phyloP scores from a whole-genome alignment of 1,140 invertebrate species.

The Frieseomelitta varia region DNA sequence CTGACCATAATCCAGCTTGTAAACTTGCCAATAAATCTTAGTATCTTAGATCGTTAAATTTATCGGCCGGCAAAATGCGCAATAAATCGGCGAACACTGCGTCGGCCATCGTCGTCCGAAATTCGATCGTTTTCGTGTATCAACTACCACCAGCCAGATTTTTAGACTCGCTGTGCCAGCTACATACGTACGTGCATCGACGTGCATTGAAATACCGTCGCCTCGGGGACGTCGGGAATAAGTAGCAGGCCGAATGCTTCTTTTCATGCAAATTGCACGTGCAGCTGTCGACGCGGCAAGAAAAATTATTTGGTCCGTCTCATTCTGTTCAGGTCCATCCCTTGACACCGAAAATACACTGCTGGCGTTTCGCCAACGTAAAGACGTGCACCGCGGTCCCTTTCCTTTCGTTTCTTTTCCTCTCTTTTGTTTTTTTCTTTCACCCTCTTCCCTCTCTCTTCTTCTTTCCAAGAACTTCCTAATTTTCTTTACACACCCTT shows the following conservation, averaged over 20 bases:
- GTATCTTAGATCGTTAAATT: not conserved
- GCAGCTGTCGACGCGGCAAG: constrained; percentile 64
- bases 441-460: not conserved
- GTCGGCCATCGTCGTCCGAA: no score
- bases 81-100: not conserved
- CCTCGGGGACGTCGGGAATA: constrained; percentile 10
- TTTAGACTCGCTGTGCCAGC: not conserved
- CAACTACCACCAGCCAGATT: not conserved
- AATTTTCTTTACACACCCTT: constrained; percentile 16
- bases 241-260: constrained; percentile 14
- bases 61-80: not conserved
- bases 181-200: not conserved
- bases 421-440: not conserved
- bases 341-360: constrained; percentile 69
- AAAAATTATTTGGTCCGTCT: constrained; percentile 70
- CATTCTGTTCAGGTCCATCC: constrained; percentile 62
- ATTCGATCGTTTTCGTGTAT: not conserved
- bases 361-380: constrained; percentile 69
- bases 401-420: not conserved
- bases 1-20: not conserved
- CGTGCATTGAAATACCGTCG: constrained; percentile 7
- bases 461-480: not conserved
- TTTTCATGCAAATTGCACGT: constrained; percentile 63
- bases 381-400: constrained; percentile 57
- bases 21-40: not conserved